Conservation (phyloP, 2,113 vertebrate species). For the Cromileptes altivelis region DNA sequence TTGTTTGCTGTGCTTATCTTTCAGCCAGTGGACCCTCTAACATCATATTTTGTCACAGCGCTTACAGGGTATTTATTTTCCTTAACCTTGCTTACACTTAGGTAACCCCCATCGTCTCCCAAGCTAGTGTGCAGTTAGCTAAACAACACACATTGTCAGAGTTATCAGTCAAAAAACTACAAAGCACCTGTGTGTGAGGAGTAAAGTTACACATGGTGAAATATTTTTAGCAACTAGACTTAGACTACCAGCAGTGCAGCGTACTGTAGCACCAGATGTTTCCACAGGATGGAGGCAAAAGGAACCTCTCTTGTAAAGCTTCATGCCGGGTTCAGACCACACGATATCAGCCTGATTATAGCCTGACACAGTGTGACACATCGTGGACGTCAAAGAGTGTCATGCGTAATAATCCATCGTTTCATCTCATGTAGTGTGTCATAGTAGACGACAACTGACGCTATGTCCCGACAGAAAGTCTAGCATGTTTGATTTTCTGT, state of each 20-base stretch:
- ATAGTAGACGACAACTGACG: too few species aligned
- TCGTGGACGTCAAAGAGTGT: too few species aligned
- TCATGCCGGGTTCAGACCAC: too few species aligned
- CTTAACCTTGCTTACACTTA: slow-evolving; percentile 26
- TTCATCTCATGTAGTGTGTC: too few species aligned
- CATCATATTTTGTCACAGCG: slow-evolving; percentile 49
- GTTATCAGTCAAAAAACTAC: not conserved
- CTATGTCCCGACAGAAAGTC: too few species aligned
- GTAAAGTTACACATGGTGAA: not conserved
- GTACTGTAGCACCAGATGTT: not conserved
- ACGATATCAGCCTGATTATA: too few species aligned
- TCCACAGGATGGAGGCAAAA: not conserved
- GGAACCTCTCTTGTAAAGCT: too few species aligned
- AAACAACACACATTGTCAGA: too few species aligned
- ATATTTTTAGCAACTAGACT: not conserved
- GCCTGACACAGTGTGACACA: too few species aligned
- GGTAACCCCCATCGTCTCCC: not conserved
- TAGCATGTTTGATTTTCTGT: too few species aligned
- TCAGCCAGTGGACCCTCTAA: slow-evolving; percentile 48
- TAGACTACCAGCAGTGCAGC: not conserved
- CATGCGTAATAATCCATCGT: too few species aligned
- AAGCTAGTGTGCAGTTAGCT: not conserved
- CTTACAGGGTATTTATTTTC: slow-evolving; percentile 32
- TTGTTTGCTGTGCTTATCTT: slow-evolving; percentile 66
- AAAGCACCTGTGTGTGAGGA: too few species aligned